Conservation (phyloP, 2,888 invertebrate species). For the Meghimatium bilineatum region DNA sequence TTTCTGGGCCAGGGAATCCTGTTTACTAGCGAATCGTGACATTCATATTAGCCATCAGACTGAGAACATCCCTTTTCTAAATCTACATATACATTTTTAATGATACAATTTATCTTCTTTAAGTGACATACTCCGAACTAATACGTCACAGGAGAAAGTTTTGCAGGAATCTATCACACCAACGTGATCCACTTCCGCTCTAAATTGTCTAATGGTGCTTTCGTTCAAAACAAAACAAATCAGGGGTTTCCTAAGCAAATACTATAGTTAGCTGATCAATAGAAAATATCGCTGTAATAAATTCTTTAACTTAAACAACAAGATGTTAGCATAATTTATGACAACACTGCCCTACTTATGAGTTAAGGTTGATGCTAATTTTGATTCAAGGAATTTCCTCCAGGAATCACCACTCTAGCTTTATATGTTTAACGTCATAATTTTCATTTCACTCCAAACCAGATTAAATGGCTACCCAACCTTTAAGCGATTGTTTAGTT, state of each 20-base stretch:
- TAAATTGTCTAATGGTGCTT: slow-evolving; percentile 4
- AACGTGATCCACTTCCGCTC: not conserved
- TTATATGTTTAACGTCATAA: not conserved
- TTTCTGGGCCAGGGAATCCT: slow-evolving; percentile 1
- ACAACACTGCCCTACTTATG: not conserved
- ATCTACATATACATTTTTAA: not conserved
- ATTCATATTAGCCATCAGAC: not conserved
- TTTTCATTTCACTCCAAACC: not conserved
- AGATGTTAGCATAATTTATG: not conserved
- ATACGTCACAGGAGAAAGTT: slow-evolving; percentile 4
- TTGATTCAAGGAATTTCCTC: not conserved
- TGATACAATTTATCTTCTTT: not conserved
- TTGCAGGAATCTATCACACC: not conserved
- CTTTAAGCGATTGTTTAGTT: not conserved
- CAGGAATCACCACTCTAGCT: not conserved
- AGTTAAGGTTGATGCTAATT: not conserved
- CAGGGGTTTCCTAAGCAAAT: slow-evolving; percentile 15
- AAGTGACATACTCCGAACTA: not conserved
- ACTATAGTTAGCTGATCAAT: not conserved
- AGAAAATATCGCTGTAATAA: not conserved
- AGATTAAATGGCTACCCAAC: not conserved
- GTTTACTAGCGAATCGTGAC: not conserved
- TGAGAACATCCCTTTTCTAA: not conserved
- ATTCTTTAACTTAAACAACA: not conserved
- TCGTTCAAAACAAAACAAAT: not conserved